These are phyloP conservation scores for Nesometra sesokonis DNA, from an alignment of 35 echinoderm and acorn worm genomes.

Conservation along the genomic window DNA sequence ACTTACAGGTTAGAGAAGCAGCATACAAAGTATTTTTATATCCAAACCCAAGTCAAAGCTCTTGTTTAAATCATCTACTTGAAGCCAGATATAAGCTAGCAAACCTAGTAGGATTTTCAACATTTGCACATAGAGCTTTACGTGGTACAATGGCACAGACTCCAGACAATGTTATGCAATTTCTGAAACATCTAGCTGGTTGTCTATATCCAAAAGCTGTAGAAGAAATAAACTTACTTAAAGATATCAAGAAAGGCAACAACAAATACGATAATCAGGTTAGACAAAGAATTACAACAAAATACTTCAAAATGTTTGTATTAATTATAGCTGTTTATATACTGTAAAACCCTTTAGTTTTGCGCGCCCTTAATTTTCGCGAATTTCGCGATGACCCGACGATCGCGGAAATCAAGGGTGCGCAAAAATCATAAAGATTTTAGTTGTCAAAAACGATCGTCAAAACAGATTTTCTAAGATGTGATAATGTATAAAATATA, in stretches of 20 bases:
- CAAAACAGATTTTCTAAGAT: too few relatives aligned
- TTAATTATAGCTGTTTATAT: too few relatives aligned
- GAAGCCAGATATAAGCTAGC: constrained; percentile 61
- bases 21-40: constrained; percentile 88
- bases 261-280: neutral
- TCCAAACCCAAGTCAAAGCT: constrained; percentile 48
- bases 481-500: too few relatives aligned
- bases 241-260: constrained; percentile 17
- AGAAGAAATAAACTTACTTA: constrained; percentile 32
- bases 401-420: too few relatives aligned
- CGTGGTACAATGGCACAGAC: constrained; percentile 60
- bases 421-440: too few relatives aligned
- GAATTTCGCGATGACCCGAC: too few relatives aligned
- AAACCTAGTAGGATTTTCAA: constrained; percentile 69
- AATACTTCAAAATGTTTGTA: too few relatives aligned
- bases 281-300: neutral
- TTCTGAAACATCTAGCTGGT: constrained; percentile 43
- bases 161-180: constrained; percentile 64
- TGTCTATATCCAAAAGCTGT: constrained; percentile 39
- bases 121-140: constrained; percentile 63
- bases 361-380: too few relatives aligned
- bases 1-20: constrained; percentile 65
- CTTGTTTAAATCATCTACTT: constrained; percentile 39
- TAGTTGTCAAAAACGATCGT: too few relatives aligned
- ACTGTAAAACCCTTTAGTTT: too few relatives aligned